Percentiles rank a stretch among this genome's conserved stretches.
phyloP scores from a whole-genome alignment of 2,113 vertebrate genomes.

The Callospermophilus lateralis region DNA sequence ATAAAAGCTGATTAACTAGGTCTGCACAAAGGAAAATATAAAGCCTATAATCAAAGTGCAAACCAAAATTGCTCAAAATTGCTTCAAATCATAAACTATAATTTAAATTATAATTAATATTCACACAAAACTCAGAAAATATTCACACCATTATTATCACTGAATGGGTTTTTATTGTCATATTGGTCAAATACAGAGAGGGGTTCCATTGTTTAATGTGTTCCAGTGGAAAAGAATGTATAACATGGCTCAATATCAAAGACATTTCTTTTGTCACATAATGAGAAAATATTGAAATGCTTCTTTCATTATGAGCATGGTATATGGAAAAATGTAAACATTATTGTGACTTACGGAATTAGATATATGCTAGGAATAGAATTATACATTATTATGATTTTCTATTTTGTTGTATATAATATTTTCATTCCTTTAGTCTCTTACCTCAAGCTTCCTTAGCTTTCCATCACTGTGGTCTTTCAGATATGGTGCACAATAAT shows the following conservation, averaged over 20 bases:
- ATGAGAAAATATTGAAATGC: background rate
- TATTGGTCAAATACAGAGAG: background rate
- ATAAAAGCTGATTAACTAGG: background rate
- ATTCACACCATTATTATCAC: background rate
- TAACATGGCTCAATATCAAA: background rate
- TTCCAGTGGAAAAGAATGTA: background rate
- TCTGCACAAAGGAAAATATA: background rate
- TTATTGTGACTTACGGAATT: background rate
- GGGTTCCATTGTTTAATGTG: background rate
- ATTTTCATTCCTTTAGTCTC: background rate
- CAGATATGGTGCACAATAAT: background rate
- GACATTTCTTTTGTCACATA: background rate
- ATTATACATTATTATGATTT: background rate
- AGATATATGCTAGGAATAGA: background rate
- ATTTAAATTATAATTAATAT: constrained; percentile 16
- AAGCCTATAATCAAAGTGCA: background rate
- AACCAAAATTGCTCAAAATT: background rate
- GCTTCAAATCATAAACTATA: background rate
- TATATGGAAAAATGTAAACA: background rate
- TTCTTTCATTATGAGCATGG: background rate
- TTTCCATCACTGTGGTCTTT: background rate
- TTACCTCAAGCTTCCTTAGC: background rate
- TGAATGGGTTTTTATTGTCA: background rate
- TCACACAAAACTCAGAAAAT: background rate
- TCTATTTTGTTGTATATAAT: background rate